These are phyloP conservation scores for Hirudo medicinalis DNA, from an alignment of 1,140 invertebrate species.

Conservation along the genomic window DNA sequence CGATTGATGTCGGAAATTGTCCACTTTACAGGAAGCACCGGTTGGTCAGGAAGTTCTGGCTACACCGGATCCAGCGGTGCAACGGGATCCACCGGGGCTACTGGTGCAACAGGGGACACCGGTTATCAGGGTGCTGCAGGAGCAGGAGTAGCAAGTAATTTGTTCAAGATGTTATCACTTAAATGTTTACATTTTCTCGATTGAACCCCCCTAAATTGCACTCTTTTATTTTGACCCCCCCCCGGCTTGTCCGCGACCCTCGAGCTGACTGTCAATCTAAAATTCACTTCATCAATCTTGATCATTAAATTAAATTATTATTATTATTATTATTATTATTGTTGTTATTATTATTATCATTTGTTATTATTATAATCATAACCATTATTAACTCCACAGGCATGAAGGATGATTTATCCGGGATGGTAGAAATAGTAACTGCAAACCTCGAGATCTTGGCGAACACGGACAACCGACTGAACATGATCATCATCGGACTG, in stretches of 20 bases:
- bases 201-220: too few species aligned
- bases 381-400: not conserved
- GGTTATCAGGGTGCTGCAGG: not conserved
- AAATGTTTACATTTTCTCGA: too few species aligned
- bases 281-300: too few species aligned
- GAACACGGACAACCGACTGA: not conserved
- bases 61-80: not conserved
- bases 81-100: not conserved
- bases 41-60: not conserved
- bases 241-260: too few species aligned
- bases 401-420: not conserved
- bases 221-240: too few species aligned
- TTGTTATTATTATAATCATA: too few species aligned
- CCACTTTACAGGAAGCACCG: not conserved
- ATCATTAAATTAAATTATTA: not conserved
- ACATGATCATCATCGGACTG: conserved; percentile 9
- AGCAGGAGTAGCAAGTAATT: conserved; percentile 1
- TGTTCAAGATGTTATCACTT: not conserved
- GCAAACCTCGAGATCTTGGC: not conserved
- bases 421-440: not conserved
- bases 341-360: too few species aligned
- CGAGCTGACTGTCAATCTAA: too few species aligned
- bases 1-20: not conserved
- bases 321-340: too few species aligned
- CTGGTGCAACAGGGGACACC: not conserved